Conservation (phyloP, 92 coral and sea anemone genomes). For the Zoanthus sansibaricus region DNA sequence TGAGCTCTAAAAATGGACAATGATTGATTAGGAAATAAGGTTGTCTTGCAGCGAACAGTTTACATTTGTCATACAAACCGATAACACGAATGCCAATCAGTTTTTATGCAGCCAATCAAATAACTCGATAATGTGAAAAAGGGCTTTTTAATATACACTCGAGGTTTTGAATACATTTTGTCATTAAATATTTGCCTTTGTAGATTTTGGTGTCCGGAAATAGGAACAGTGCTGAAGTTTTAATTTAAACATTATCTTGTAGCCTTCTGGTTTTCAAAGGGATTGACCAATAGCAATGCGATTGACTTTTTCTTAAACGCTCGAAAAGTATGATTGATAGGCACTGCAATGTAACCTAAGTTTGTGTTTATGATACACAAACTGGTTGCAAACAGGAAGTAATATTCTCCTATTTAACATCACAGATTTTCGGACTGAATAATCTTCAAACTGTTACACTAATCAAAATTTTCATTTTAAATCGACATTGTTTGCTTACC, state of each 20-base stretch:
- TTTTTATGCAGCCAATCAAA: conserved; percentile 21
- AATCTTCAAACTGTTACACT: not conserved
- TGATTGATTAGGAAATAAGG: conserved; percentile 15
- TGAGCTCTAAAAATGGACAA: conserved; percentile 24
- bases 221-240: conserved; percentile 7
- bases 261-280: not conserved
- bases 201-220: conserved; percentile 38
- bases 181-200: conserved; percentile 30
- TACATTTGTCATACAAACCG: conserved; percentile 27
- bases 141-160: conserved; percentile 31
- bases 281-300: not conserved
- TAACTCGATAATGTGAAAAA: not conserved
- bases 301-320: not conserved
- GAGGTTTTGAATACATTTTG: conserved; percentile 13
- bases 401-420: not conserved
- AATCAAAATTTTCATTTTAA: conserved; percentile 18
- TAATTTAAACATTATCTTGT: conserved; percentile 13
- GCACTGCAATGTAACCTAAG: not conserved
- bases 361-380: not conserved
- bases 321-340: conserved; percentile 9
- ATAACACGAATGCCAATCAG: conserved; percentile 29
- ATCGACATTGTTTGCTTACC: conserved; percentile 13
- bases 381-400: not conserved
- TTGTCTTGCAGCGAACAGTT: conserved; percentile 15
- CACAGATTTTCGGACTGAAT: conserved; percentile 9